Evolutionary conservation across 2,888 invertebrate genomes (phyloP).

Genomic region (Hipparchia sbordonii): DNA sequence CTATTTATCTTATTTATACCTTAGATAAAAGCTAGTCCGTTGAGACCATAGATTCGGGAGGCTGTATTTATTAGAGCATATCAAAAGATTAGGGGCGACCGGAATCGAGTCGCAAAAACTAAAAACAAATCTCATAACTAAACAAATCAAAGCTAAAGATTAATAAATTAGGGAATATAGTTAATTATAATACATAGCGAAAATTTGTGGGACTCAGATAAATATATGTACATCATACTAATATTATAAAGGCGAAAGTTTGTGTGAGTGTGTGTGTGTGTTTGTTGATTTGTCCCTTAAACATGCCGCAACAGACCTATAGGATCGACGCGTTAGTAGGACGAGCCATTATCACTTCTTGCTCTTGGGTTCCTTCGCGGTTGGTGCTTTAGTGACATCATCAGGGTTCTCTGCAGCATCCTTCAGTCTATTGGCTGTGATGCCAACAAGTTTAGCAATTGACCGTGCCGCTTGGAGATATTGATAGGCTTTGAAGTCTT

Average conservation of each 20-base stretch:
- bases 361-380: constrained; percentile 85
- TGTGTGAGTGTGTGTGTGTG: no score
- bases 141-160: no score
- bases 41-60: not conserved
- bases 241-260: no score
- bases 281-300: no score
- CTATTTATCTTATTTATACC: not conserved
- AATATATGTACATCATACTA: no score
- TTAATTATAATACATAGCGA: no score
- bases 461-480: constrained; percentile 94
- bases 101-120: not conserved
- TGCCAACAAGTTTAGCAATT: constrained; percentile 94
- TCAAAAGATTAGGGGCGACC: constrained; percentile 21
- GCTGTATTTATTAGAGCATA: constrained; percentile 27
- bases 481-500: constrained; percentile 95
- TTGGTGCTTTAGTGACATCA: constrained; percentile 90
- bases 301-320: no score
- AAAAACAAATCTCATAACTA: no score
- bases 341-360: constrained; percentile 67
- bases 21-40: not conserved
- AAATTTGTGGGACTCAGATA: no score
- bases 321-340: no score
- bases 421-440: constrained; percentile 96
- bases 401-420: constrained; percentile 98
- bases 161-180: no score